phyloP scores from a whole-genome alignment of 2,888 invertebrate species.

The Piscicola geometra region DNA sequence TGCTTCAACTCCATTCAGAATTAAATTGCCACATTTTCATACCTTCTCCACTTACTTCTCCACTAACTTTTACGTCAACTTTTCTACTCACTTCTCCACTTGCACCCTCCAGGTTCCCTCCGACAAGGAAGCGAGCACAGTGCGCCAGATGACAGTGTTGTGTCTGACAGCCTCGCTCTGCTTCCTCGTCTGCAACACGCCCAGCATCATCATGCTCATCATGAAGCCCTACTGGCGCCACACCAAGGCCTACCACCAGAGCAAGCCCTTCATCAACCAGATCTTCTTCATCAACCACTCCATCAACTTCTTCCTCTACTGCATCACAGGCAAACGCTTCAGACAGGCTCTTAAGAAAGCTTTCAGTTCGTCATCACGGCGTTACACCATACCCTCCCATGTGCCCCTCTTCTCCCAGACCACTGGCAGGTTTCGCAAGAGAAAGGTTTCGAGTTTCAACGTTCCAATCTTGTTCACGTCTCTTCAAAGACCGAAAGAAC shows the following conservation, averaged over 20 bases:
- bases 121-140: conserved; percentile 12
- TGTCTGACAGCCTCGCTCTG: conserved; percentile 45
- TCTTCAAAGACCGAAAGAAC: too few relatives aligned
- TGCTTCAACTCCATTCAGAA: too few relatives aligned
- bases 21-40: too few relatives aligned
- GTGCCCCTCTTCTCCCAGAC: not conserved
- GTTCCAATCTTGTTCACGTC: too few relatives aligned
- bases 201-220: conserved; percentile 45
- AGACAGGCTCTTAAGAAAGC: conserved; percentile 37
- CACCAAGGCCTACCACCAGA: conserved; percentile 37
- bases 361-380: not conserved
- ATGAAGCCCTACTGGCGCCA: conserved; percentile 44
- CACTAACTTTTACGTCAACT: too few relatives aligned
- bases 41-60: too few relatives aligned
- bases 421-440: too few relatives aligned
- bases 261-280: conserved; percentile 42
- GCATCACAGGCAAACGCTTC: conserved; percentile 42
- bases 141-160: conserved; percentile 41
- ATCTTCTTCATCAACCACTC: conserved; percentile 43
- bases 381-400: not conserved
- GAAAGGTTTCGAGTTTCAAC: too few relatives aligned
- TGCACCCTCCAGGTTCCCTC: too few relatives aligned
- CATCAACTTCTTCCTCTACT: conserved; percentile 44
- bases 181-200: conserved; percentile 44
- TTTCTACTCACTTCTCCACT: too few relatives aligned